Percentiles rank a stretch among this genome's conserved stretches.
Conservation (phyloP, 2,888 invertebrate species). For the Protodeltote pygarga region DNA sequence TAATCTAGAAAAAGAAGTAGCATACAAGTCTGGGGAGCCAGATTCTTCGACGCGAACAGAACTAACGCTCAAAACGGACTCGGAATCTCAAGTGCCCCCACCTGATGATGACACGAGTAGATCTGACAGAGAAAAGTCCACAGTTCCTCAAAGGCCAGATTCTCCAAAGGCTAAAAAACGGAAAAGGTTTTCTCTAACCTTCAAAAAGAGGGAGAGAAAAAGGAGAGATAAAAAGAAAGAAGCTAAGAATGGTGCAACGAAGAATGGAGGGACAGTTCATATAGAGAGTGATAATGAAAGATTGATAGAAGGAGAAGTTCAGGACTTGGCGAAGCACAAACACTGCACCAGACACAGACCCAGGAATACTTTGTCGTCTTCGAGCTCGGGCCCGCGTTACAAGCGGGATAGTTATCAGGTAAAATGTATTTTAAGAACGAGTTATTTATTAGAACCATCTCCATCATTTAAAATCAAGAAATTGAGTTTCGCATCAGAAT, state of each 20-base stretch:
- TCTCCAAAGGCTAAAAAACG: conserved; percentile 82
- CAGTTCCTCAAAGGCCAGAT: conserved; percentile 73
- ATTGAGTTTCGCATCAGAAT: background rate
- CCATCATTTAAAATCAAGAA: background rate
- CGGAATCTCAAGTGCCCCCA: conserved; percentile 75
- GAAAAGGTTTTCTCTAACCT: conserved; percentile 80
- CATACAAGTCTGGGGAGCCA: conserved; percentile 75
- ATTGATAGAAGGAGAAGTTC: conserved; percentile 75
- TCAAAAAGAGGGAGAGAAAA: conserved; percentile 82
- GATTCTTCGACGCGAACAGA: conserved; percentile 80
- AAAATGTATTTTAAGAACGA: conserved; percentile 34
- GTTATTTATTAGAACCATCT: background rate
- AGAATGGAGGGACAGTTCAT: conserved; percentile 69
- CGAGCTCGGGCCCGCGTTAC: conserved; percentile 82
- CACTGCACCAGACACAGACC: conserved; percentile 74
- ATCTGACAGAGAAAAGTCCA: conserved; percentile 79
- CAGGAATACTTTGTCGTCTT: conserved; percentile 76
- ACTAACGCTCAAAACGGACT: conserved; percentile 76
- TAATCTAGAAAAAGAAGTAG: conserved; percentile 82
- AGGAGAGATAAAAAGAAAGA: conserved; percentile 79
- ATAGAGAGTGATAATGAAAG: conserved; percentile 81
- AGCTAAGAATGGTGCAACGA: conserved; percentile 67
- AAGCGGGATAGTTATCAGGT: conserved; percentile 87
- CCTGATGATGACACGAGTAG: conserved; percentile 81
- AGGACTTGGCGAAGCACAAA: conserved; percentile 67